phyloP scores from a whole-genome alignment of 2,113 vertebrate species.

The Poeciliopsis prolifica region DNA sequence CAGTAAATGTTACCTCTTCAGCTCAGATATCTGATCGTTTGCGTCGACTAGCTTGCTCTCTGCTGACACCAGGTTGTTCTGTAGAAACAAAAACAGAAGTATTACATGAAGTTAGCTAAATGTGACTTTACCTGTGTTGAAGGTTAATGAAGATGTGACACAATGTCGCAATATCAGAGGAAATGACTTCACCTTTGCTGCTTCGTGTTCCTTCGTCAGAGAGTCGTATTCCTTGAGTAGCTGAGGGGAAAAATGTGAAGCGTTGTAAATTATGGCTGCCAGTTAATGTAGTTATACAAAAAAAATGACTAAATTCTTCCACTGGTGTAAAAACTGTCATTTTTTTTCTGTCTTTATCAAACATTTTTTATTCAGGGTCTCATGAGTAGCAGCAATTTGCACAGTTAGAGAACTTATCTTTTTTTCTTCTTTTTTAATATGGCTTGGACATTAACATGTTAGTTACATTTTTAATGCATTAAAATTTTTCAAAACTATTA shows the following conservation, averaged over 20 bases:
- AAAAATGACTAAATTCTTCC: too few relatives aligned
- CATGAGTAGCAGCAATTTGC: too few relatives aligned
- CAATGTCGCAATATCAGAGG: not conserved
- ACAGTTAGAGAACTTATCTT: too few relatives aligned
- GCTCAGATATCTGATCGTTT: conserved; percentile 86
- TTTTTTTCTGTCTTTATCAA: not conserved
- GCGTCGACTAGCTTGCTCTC: conserved; percentile 91
- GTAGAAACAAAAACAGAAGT: conserved; percentile 6
- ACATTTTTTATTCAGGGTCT: not conserved
- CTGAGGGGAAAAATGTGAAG: conserved; percentile 70
- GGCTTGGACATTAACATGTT: too few relatives aligned
- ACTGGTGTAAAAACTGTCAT: too few relatives aligned
- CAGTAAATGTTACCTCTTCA: conserved; percentile 87
- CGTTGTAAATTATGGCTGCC: not conserved
- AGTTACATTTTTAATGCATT: too few relatives aligned
- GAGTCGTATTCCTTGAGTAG: conserved; percentile 90
- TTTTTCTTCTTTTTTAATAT: too few relatives aligned
- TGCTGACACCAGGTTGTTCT: conserved; percentile 88
- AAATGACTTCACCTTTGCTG: conserved; percentile 85
- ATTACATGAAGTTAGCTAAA: not conserved
- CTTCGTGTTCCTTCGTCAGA: conserved; percentile 88
- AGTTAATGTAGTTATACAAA: too few relatives aligned
- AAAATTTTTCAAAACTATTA: too few relatives aligned
- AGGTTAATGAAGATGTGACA: not conserved
- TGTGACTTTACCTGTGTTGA: not conserved